A percentile compares a stretch with the other conserved stretches of the same genome.
Evolutionary conservation across 2,113 vertebrate species (phyloP).

Genomic region (Eonycteris spelaea): DNA sequence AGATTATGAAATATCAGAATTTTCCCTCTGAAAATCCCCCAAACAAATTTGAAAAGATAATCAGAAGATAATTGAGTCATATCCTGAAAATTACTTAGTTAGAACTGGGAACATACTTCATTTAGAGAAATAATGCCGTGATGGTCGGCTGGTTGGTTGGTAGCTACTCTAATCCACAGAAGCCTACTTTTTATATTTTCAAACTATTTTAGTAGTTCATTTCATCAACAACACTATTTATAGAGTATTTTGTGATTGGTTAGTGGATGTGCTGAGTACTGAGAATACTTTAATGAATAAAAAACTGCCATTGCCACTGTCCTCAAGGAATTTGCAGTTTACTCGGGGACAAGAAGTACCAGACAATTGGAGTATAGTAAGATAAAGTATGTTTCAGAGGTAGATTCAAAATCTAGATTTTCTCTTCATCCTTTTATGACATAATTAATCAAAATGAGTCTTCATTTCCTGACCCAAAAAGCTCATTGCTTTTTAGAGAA

Average conservation of each 20-base stretch:
- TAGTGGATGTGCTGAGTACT: neutral
- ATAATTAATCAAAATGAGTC: neutral
- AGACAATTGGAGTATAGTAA: neutral
- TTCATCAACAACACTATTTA: neutral
- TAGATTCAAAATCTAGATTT: neutral
- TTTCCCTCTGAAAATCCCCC: neutral
- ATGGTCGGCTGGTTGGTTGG: neutral
- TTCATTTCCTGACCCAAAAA: neutral
- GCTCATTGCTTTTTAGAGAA: neutral
- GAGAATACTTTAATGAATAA: neutral
- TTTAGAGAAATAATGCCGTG: neutral
- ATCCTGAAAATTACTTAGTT: neutral
- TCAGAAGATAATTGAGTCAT: conserved; percentile 4
- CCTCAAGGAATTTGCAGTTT: neutral
- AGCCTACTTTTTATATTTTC: neutral
- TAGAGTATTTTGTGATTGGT: neutral
- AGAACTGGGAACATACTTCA: neutral
- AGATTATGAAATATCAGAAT: neutral
- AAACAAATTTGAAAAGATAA: neutral
- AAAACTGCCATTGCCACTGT: neutral
- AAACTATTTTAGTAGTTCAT: neutral
- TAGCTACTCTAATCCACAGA: neutral
- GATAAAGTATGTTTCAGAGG: neutral
- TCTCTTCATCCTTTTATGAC: neutral
- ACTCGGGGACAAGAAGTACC: neutral